Conservation (phyloP, 2,888 invertebrate genomes). For the Scaptomyza reducta region DNA sequence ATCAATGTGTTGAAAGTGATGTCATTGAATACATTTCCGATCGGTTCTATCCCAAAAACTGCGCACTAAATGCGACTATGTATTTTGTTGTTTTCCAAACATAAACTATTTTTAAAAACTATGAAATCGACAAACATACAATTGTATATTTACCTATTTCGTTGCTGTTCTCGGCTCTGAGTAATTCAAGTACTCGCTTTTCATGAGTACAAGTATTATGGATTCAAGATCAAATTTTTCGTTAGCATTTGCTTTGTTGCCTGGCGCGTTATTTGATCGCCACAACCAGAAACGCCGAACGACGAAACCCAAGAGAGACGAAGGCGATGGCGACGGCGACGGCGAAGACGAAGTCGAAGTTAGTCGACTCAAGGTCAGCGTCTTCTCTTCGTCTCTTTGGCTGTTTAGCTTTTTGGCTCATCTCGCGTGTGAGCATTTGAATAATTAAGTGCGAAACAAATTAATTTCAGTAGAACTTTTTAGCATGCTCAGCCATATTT, state of each 20-base stretch:
- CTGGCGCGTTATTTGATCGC: slow-evolving; percentile 62
- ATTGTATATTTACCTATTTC: background rate
- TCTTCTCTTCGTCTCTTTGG: slow-evolving; percentile 10
- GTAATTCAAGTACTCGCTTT: slow-evolving; percentile 29
- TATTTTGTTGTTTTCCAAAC: slow-evolving; percentile 24
- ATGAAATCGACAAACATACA: slow-evolving; percentile 4
- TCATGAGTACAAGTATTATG: slow-evolving; percentile 22
- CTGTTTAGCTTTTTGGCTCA: slow-evolving; percentile 1
- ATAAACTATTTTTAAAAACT: slow-evolving; percentile 60
- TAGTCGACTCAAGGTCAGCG: slow-evolving; percentile 59
- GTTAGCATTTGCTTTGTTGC: slow-evolving; percentile 30
- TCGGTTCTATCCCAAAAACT: slow-evolving; percentile 26
- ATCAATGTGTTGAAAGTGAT: slow-evolving; percentile 35
- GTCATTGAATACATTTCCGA: slow-evolving; percentile 30
- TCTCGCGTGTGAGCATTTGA: slow-evolving; percentile 48
- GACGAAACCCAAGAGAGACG: slow-evolving; percentile 5
- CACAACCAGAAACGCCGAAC: slow-evolving; percentile 53
- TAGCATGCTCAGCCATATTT: slow-evolving; percentile 55
- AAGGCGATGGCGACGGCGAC: background rate
- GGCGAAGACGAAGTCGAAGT: slow-evolving; percentile 1
- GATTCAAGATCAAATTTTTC: slow-evolving; percentile 47
- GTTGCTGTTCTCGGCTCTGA: slow-evolving; percentile 8
- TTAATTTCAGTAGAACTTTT: slow-evolving; percentile 71
- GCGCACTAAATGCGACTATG: slow-evolving; percentile 34
- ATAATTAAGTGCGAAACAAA: slow-evolving; percentile 80